phyloP scores from a whole-genome alignment of 2,797 vertebrate species.

The Eurystomus glaucurus region DNA sequence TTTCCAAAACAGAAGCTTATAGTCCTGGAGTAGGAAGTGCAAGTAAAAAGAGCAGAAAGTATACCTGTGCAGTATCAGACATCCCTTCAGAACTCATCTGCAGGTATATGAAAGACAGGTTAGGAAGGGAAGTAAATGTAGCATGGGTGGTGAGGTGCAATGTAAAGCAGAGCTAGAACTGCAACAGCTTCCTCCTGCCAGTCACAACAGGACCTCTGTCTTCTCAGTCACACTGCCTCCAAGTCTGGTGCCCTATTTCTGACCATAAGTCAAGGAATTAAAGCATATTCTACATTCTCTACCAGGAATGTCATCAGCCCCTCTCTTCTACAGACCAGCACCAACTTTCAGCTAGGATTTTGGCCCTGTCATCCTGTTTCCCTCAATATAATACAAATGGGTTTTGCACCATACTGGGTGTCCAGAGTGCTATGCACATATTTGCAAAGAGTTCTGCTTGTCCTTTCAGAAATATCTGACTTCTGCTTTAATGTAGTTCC shows the following conservation, averaged over 20 bases:
- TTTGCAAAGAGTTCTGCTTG: background rate
- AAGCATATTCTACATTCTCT: background rate
- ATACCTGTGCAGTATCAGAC: background rate
- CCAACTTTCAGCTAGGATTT: background rate
- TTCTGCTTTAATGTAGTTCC: background rate
- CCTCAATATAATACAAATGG: background rate
- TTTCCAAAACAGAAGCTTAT: background rate
- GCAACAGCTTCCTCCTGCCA: background rate
- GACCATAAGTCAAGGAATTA: background rate
- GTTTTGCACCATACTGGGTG: background rate
- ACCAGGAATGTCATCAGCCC: background rate
- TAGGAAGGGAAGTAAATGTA: background rate
- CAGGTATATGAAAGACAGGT: background rate
- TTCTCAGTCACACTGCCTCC: background rate
- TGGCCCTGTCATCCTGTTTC: background rate
- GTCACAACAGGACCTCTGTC: background rate
- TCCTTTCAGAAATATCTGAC: background rate
- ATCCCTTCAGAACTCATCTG: background rate
- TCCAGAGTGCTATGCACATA: fast-evolving
- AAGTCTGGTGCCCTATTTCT: background rate
- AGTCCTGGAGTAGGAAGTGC: background rate
- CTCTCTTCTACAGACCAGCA: background rate
- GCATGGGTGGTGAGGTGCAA: background rate
- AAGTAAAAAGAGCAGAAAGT: background rate
- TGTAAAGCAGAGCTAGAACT: background rate